These are phyloP conservation scores for Centrocercus urophasianus DNA, from an alignment of 2,113 vertebrate species.

Conservation along the genomic window DNA sequence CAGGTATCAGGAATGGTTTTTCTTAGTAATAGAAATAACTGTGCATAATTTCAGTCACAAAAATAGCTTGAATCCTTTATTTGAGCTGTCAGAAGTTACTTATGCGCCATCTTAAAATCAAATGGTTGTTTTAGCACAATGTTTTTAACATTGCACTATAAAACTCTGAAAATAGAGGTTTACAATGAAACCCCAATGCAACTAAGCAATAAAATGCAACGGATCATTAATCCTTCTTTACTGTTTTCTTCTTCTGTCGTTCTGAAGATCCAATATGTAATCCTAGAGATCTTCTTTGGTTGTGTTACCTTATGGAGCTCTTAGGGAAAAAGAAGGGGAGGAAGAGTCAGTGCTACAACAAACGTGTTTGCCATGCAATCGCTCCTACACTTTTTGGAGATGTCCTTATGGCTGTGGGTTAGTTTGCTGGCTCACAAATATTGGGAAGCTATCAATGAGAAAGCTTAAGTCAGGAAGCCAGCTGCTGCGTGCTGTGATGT, in stretches of 20 bases:
- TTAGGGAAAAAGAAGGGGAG: accelerated
- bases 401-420: background rate
- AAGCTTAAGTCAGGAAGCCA: accelerated
- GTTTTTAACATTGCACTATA: background rate
- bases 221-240: background rate
- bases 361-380: background rate
- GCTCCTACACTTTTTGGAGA: accelerated
- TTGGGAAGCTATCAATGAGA: background rate
- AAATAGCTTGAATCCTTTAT: background rate
- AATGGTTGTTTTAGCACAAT: background rate
- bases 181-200: background rate
- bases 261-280: background rate
- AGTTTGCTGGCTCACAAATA: background rate
- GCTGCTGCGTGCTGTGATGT: background rate
- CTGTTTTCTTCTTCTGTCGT: background rate
- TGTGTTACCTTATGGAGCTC: background rate
- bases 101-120: background rate
- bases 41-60: background rate
- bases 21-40: background rate
- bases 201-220: background rate
- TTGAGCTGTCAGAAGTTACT: background rate
- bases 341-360: background rate
- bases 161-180: background rate
- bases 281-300: background rate
- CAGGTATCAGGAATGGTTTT: background rate